phyloP scores from a whole-genome alignment of 2,113 vertebrate genomes.

The Phrynosoma blainvillii region DNA sequence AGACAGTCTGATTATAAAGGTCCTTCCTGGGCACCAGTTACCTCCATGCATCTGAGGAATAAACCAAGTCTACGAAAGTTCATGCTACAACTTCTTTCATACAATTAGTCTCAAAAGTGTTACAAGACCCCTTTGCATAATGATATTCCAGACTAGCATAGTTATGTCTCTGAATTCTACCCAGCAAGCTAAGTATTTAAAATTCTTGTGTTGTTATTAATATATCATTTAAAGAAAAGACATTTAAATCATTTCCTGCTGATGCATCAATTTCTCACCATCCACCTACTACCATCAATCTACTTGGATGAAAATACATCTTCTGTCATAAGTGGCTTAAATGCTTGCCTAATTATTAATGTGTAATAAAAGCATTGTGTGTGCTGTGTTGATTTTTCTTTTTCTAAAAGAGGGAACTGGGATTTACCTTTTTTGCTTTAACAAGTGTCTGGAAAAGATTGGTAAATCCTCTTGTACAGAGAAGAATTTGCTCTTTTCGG shows the following conservation, averaged over 20 bases:
- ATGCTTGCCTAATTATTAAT: background rate
- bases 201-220: background rate
- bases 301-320: background rate
- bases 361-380: background rate
- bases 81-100: too few relatives aligned
- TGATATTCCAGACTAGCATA: too few relatives aligned
- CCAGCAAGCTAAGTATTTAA: too few relatives aligned
- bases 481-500: slow-evolving; percentile 67
- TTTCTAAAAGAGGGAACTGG: background rate
- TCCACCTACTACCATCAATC: background rate
- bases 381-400: too few relatives aligned
- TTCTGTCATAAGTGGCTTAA: background rate
- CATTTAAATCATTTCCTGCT: background rate
- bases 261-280: background rate
- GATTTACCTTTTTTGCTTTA: slow-evolving; percentile 75
- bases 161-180: too few relatives aligned
- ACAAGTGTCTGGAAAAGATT: slow-evolving; percentile 75
- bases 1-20: too few relatives aligned
- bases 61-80: too few relatives aligned
- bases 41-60: too few relatives aligned
- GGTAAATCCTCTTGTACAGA: slow-evolving; percentile 75
- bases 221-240: background rate
- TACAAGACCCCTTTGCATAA: too few relatives aligned
- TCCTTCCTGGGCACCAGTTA: too few relatives aligned
- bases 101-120: too few relatives aligned